Base-by-base conservation (phyloP, 2,888 invertebrate species). In the Trissonchulus latispiculum region DNA sequence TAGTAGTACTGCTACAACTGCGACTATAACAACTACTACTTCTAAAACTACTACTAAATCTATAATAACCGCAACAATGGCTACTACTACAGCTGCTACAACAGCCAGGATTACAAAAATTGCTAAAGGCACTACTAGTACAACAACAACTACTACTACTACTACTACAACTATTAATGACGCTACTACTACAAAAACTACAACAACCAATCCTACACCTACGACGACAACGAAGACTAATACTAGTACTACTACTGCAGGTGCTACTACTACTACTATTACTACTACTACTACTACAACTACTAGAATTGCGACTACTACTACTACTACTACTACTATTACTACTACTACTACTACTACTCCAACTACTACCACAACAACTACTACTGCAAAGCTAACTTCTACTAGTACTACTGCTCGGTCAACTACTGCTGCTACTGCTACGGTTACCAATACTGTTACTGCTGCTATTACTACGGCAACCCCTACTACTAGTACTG, bases 381-480 rank as follows among this genome's bases (percentile, higher is more conserved):
- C 71, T 70, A 71, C 70, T 28, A 71, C 71, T 23, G 70, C 71
- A 70, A 71, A 15, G 15, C 68, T 70, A 70, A 71, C 71, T 70
- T 70, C 71, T 71, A 71, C 71, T 70, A 71, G 70, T 71, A 71
- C 71, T 71, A 29, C 71, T 71, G 29, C 71, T 29, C 68, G 15
- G 23, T 70, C 71, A 15, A 71, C 71, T 71, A 71, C 71, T n/a
- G 8, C 71, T 71, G 70, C 71, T 70, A 71, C 71, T 70, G 70
- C 71, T 23, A 71, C 71, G 68, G 70, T 70, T 70, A 71, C 71
- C 70, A 29, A 69, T 70, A 71, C 71, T 71, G 70, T 70, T 70
- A 71, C 70, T 71, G 70, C 71, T 70, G 70, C 70, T 71, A 71
- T 70, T 71, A 71, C 71, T 70, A 71, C 70, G 15, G 70, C 71